Conservation (phyloP, 2,888 invertebrate genomes). For the Microplitis deprimator region DNA sequence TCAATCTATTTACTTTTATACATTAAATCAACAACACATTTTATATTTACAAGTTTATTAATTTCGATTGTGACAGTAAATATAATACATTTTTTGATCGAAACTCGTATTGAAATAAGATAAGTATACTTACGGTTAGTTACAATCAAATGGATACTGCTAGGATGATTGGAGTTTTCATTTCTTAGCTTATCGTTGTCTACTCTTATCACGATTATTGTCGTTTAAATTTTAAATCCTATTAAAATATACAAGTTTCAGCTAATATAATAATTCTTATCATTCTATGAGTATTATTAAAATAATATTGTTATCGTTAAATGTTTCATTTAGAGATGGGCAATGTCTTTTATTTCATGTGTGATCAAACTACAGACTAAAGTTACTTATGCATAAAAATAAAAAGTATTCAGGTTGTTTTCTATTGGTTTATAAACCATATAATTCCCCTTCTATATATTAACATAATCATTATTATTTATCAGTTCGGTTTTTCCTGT, state of each 20-base stretch:
- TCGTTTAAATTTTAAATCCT: conserved; percentile 24
- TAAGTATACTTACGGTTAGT: not conserved
- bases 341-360: conserved; percentile 42
- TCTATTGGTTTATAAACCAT: not conserved
- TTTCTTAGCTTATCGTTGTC: conserved; percentile 29
- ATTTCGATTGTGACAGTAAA: too few relatives aligned
- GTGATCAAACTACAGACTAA: not conserved
- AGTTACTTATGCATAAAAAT: not conserved
- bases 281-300: conserved; percentile 32
- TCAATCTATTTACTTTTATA: not conserved
- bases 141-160: not conserved
- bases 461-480: not conserved
- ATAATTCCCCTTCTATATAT: not conserved
- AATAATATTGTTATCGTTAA: conserved; percentile 39
- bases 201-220: conserved; percentile 30
- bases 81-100: too few relatives aligned
- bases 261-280: conserved; percentile 42
- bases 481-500: not conserved
- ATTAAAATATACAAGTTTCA: conserved; percentile 16
- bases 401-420: not conserved
- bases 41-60: not conserved
- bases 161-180: not conserved
- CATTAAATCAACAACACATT: not conserved
- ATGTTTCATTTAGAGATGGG: conserved; percentile 32
- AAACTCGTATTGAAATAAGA: not conserved